These are phyloP conservation scores for Marmota flaviventris DNA, from an alignment of 2,113 vertebrate genomes.

Conservation along the genomic window DNA sequence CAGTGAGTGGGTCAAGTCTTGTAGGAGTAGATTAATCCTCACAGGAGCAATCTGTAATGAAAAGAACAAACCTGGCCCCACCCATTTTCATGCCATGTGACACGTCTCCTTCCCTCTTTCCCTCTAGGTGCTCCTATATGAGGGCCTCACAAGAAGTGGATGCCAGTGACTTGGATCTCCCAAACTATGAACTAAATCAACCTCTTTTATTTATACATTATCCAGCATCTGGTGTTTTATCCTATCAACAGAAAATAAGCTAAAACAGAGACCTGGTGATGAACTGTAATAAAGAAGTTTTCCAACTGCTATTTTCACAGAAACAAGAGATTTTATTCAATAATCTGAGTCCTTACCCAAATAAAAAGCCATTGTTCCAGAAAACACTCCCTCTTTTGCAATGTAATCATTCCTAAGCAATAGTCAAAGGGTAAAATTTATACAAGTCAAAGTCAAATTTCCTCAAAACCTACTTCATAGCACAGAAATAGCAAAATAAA, in stretches of 20 bases:
- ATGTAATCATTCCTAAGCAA: slow-evolving; percentile 52
- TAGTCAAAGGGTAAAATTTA: neutral
- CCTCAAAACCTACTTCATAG: slow-evolving; percentile 11
- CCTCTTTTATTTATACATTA: neutral
- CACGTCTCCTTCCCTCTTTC: too few relatives aligned
- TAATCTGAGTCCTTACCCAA: neutral
- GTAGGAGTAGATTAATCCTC: neutral
- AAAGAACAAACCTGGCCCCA: neutral
- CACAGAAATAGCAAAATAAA: slow-evolving; percentile 34
- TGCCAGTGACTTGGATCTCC: neutral
- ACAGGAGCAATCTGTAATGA: neutral
- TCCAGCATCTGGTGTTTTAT: neutral
- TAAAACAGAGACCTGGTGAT: neutral
- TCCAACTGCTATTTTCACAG: slow-evolving; percentile 38
- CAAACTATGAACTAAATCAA: neutral
- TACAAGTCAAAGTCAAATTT: neutral
- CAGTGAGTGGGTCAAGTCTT: too few relatives aligned
- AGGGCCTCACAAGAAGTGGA: neutral
- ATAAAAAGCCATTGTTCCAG: slow-evolving; percentile 19
- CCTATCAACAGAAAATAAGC: neutral
- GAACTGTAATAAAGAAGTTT: slow-evolving; percentile 41
- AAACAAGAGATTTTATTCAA: slow-evolving; percentile 59
- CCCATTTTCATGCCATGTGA: neutral
- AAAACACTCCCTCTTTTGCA: neutral
- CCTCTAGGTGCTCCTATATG: neutral